Conservation (phyloP, 2,797 vertebrate genomes). For the Pelobates cultripes region DNA sequence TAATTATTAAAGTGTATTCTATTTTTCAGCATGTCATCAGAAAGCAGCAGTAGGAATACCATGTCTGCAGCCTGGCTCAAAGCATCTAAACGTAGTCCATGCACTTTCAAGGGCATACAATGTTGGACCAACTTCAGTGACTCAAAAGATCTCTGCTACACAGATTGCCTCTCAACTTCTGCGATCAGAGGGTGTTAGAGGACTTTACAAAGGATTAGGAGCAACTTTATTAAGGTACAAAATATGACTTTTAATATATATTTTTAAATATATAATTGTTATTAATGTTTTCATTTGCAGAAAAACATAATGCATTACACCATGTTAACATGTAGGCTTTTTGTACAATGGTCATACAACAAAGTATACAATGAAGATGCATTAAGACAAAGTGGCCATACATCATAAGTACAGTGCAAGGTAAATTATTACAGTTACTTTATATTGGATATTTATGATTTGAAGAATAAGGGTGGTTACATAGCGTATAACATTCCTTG, state of each 20-base stretch:
- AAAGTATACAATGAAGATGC: too few relatives aligned
- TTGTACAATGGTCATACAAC: too few relatives aligned
- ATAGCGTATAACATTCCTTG: too few relatives aligned
- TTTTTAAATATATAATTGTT: conserved; percentile 4
- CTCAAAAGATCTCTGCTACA: conserved; percentile 72
- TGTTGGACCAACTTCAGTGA: conserved; percentile 61
- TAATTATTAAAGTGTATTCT: neutral
- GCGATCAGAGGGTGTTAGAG: conserved; percentile 74
- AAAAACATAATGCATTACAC: too few relatives aligned
- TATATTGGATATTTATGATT: too few relatives aligned
- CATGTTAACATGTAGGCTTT: too few relatives aligned
- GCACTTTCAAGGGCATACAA: conserved; percentile 79
- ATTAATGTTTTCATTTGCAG: too few relatives aligned
- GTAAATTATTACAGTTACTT: too few relatives aligned
- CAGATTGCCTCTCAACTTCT: conserved; percentile 80
- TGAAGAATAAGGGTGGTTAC: too few relatives aligned
- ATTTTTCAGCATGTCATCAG: conserved; percentile 73
- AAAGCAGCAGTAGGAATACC: conserved; percentile 56
- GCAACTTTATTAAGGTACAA: conserved; percentile 81
- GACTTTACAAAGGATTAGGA: conserved; percentile 82
- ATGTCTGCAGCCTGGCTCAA: conserved; percentile 66
- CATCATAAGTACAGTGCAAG: too few relatives aligned
- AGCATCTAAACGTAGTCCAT: conserved; percentile 70
- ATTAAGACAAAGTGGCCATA: too few relatives aligned
- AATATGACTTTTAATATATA: neutral